Evolutionary conservation across 2,888 invertebrate genomes (phyloP).

Genomic region (Phyllotreta striolata): DNA sequence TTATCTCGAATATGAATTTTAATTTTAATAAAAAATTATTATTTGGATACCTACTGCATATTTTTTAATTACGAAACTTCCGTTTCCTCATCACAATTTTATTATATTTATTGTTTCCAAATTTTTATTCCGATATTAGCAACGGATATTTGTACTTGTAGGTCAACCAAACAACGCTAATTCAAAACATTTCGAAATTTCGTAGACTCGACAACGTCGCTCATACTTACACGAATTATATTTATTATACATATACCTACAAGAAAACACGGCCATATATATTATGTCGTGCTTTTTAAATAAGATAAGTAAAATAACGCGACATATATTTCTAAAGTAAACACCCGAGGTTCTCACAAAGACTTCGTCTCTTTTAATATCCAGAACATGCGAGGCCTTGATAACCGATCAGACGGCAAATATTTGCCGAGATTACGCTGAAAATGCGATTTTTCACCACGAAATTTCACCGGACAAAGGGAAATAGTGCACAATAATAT

Average conservation of each 20-base stretch:
- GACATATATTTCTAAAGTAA: constrained; percentile 33
- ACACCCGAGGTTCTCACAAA: constrained; percentile 38
- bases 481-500: no score
- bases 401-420: constrained; percentile 39
- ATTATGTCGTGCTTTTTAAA: constrained; percentile 31
- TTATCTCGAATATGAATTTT: no score
- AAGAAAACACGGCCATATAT: constrained; percentile 15
- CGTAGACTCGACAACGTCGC: constrained; percentile 5
- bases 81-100: no score
- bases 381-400: constrained; percentile 26
- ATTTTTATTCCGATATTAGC: no score
- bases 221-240: neutral
- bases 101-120: no score
- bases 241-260: constrained; percentile 6
- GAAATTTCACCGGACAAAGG: constrained; percentile 1
- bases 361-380: constrained; percentile 24
- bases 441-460: constrained; percentile 11
- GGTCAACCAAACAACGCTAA: no score
- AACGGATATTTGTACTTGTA: no score
- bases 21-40: no score
- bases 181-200: no score
- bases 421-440: constrained; percentile 30
- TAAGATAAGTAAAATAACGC: constrained; percentile 35
- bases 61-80: no score
- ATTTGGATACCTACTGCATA: no score